phyloP scores from a whole-genome alignment of 2,113 vertebrate genomes.

The Pygoscelis adeliae region DNA sequence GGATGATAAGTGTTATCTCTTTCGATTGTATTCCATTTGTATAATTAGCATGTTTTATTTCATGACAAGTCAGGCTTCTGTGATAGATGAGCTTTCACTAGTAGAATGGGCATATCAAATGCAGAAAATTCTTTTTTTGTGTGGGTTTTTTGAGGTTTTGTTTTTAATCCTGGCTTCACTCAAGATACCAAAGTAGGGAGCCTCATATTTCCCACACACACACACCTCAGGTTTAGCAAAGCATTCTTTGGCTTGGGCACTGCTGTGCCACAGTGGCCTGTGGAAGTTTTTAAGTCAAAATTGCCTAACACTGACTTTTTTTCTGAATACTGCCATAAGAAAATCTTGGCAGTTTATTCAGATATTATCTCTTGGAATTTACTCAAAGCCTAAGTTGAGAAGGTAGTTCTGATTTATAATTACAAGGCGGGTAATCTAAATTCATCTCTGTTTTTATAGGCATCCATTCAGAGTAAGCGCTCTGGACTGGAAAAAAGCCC shows the following conservation, averaged over 20 bases:
- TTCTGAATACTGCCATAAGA: neutral
- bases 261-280: neutral
- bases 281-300: neutral
- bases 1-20: neutral
- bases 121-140: neutral
- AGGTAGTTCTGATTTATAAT: slow-evolving; percentile 55
- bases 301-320: neutral
- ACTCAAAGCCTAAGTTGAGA: slow-evolving; percentile 3
- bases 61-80: neutral
- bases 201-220: too few relatives aligned
- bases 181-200: neutral
- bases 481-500: neutral
- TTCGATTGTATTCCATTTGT: neutral
- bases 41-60: neutral
- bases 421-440: slow-evolving; percentile 10
- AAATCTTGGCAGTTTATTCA: slow-evolving; percentile 31
- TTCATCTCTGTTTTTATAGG: slow-evolving; percentile 54
- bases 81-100: neutral
- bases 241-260: neutral
- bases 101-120: neutral
- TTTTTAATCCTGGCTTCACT: neutral
- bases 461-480: neutral
- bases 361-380: slow-evolving; percentile 45
- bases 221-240: neutral
- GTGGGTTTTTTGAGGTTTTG: neutral